These are phyloP conservation scores for Pogona vitticeps DNA, from an alignment of 2,113 vertebrate genomes.

Conservation along the genomic window DNA sequence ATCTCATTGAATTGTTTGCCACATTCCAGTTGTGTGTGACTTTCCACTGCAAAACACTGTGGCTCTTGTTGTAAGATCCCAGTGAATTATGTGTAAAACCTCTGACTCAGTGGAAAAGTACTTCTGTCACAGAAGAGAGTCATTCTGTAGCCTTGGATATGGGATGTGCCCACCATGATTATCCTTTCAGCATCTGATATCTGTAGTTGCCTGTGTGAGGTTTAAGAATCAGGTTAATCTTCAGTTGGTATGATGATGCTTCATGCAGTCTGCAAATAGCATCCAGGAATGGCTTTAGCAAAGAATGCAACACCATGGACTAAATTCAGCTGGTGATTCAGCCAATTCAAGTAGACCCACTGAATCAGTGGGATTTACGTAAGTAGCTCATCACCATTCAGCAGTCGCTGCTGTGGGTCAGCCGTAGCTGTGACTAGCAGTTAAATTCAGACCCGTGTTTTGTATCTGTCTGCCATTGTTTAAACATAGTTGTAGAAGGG, in stretches of 20 bases:
- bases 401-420: too few relatives aligned
- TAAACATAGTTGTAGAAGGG: too few relatives aligned
- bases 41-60: neutral
- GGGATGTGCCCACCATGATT: neutral
- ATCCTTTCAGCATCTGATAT: neutral
- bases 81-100: slow-evolving; percentile 19
- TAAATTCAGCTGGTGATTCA: too few relatives aligned
- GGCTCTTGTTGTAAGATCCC: slow-evolving; percentile 11
- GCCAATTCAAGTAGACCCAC: too few relatives aligned
- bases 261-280: neutral
- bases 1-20: slow-evolving; percentile 17
- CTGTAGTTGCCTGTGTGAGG: neutral
- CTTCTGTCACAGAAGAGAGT: neutral
- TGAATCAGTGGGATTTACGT: too few relatives aligned
- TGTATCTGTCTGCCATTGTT: too few relatives aligned
- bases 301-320: too few relatives aligned
- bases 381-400: too few relatives aligned
- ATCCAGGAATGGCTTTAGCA: neutral
- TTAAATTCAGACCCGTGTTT: too few relatives aligned
- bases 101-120: slow-evolving; percentile 6
- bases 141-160: neutral
- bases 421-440: too few relatives aligned
- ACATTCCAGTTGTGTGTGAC: neutral
- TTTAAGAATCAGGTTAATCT: neutral
- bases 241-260: neutral